Conservation (phyloP, 2,797 vertebrate species). For the Poeciliopsis gracilis region DNA sequence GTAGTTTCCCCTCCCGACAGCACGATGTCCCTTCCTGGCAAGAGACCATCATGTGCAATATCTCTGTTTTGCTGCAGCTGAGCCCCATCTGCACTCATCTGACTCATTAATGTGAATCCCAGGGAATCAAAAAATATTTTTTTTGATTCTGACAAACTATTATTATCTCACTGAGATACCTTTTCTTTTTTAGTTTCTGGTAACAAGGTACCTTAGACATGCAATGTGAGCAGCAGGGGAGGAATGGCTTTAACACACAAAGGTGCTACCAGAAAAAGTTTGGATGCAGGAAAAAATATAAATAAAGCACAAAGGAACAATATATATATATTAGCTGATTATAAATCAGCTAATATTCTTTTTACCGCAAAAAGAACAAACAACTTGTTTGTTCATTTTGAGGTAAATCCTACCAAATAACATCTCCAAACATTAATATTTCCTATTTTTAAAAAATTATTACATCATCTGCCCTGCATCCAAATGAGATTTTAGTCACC, state of each 20-base stretch:
- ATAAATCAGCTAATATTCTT: no score
- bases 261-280: neutral
- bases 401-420: neutral
- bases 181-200: slow-evolving; percentile 39
- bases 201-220: slow-evolving; percentile 5
- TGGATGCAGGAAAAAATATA: neutral
- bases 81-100: slow-evolving; percentile 39
- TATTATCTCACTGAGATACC: slow-evolving; percentile 57
- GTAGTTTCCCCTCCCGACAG: slow-evolving; percentile 42
- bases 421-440: slow-evolving; percentile 13
- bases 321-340: neutral
- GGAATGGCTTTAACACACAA: neutral
- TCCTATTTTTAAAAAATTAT: neutral
- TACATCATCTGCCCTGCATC: neutral
- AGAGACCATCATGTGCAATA: slow-evolving; percentile 58
- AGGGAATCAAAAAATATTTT: slow-evolving; percentile 25
- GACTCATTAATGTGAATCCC: slow-evolving; percentile 43
- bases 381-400: neutral
- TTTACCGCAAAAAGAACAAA: neutral
- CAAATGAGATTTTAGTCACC: slow-evolving; percentile 12
- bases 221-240: neutral
- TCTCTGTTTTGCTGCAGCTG: slow-evolving; percentile 67
- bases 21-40: slow-evolving; percentile 36
- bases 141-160: slow-evolving; percentile 33
- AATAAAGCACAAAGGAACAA: neutral